phyloP scores from a whole-genome alignment of 2,888 invertebrate species.

The Hipparchia semele region DNA sequence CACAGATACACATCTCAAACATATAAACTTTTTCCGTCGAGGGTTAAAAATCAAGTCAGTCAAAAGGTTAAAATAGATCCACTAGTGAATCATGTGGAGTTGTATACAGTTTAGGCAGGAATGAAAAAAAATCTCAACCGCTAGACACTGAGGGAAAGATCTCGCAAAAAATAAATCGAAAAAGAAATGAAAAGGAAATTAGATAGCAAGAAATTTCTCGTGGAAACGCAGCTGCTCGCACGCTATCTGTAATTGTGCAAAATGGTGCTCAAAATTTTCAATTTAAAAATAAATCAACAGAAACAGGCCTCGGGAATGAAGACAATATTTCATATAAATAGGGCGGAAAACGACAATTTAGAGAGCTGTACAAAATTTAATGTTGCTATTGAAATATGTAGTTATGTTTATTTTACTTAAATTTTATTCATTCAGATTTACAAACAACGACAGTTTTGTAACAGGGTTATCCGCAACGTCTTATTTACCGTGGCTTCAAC shows the following conservation, averaged over 20 bases:
- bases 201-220: conserved; percentile 60
- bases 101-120: neutral
- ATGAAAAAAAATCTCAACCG: neutral
- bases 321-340: conserved; percentile 14
- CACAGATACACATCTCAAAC: no score
- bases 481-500: no score
- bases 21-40: no score
- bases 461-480: no score
- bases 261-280: conserved; percentile 39
- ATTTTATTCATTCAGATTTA: no score
- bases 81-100: neutral
- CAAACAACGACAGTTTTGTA: no score
- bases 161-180: conserved; percentile 47
- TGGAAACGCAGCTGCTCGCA: conserved; percentile 60
- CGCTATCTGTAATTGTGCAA: conserved; percentile 38
- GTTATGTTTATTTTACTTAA: neutral
- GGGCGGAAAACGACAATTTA: conserved; percentile 1
- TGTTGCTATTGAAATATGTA: neutral
- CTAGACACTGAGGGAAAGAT: conserved; percentile 17
- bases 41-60: neutral
- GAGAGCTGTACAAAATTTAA: neutral
- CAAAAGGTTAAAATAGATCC: neutral
- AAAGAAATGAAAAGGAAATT: conserved; percentile 66
- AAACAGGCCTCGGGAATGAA: conserved; percentile 10
- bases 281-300: conserved; percentile 34